Conservation (phyloP, 2,113 vertebrate species). For the Sarotherodon lohbergeri region DNA sequence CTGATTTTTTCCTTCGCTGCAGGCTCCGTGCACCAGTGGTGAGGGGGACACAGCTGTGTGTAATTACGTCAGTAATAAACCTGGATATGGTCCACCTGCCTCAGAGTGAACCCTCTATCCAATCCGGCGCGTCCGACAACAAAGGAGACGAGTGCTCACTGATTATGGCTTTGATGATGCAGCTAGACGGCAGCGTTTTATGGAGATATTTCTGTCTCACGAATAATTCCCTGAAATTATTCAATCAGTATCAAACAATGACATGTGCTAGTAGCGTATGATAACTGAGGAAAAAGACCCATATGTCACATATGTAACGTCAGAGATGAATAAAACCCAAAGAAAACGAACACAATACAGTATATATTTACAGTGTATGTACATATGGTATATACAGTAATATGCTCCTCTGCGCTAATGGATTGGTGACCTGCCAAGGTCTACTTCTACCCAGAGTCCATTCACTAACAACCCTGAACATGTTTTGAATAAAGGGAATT, state of each 20-base stretch:
- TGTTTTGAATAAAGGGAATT: not conserved
- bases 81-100: slow-evolving; percentile 74
- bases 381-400: not conserved
- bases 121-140: slow-evolving; percentile 42
- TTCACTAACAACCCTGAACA: not conserved
- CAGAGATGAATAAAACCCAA: not conserved
- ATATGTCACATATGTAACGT: not conserved
- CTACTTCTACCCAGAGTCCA: not conserved
- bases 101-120: slow-evolving; percentile 58
- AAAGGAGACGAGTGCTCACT: slow-evolving; percentile 48
- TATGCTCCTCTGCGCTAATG: not conserved
- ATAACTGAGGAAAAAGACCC: not conserved
- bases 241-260: slow-evolving; percentile 35
- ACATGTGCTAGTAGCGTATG: slow-evolving; percentile 1
- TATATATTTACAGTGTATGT: not conserved
- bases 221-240: slow-evolving; percentile 48
- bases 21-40: slow-evolving; percentile 17
- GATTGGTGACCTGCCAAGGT: not conserved
- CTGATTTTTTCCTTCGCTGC: slow-evolving; percentile 16
- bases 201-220: slow-evolving; percentile 38
- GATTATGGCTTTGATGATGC: slow-evolving; percentile 57
- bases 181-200: slow-evolving; percentile 30
- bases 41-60: slow-evolving; percentile 68
- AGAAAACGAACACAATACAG: not conserved
- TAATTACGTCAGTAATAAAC: slow-evolving; percentile 74